Evolutionary conservation across 2,113 vertebrate species (phyloP), one percentile per base, ranked within the genome.

Genomic region (Pelodiscus sinensis): DNA sequence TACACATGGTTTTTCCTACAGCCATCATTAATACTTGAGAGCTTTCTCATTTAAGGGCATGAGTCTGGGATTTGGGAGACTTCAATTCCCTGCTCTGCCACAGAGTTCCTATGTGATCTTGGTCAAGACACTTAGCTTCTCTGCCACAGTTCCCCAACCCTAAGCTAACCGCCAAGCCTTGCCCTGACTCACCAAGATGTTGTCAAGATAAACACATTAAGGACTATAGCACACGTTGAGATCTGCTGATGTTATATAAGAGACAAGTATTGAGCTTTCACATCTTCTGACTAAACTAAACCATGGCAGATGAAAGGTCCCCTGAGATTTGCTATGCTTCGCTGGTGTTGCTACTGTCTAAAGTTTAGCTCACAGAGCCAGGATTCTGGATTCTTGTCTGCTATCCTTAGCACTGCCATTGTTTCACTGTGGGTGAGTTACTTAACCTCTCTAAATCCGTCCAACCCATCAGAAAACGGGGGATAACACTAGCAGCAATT

Each of bases 281-380:
- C 15, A 29, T 65, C 60, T 65, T 65, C 60, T 31, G 14, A 65
- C 60, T 65, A 65, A 65, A 65, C 29, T 31, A 13, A 29, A 65
- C 54, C 0, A 31, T 8, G 7, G n/a, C 31, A 73, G 19, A 87
- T 0, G n/a, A 73, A 44, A 0, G 1, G 90, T 12, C 62, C 38
- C 13, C 83, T 57, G 62, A 85, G 84, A 80, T 85, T 56, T 24
- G 9, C 71, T 84, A 78, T 11, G 62, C 81, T 11, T 11, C 10
- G 18, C 81, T 9, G 8, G 35, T 25, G 80, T 82, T 77, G 73
- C 29, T 21, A 58, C 62, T 55, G 27, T 65, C 58, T 4, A 56
- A 2, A 82, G 44, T 8, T 18, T 27, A 65, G 31, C 10, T 4
- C 2, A 2, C 2, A 50, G 81, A 91, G 38, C 2, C 52, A 81